These are phyloP conservation scores for Micrastur ruficollis DNA, from an alignment of 2,797 vertebrate species.

Conservation along the genomic window DNA sequence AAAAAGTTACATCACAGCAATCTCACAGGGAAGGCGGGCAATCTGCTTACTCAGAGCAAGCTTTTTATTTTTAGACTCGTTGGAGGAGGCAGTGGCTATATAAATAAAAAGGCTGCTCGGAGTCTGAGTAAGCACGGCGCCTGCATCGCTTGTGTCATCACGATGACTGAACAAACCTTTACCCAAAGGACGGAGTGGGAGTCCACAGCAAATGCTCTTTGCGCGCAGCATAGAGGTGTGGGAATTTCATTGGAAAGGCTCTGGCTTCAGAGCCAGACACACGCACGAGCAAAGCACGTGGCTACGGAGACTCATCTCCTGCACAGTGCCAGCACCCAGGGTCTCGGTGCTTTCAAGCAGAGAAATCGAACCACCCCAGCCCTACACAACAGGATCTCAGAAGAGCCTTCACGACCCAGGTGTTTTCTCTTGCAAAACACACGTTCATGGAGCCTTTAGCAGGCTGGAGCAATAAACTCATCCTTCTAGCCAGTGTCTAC, in stretches of 20 bases:
- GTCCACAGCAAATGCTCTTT: neutral
- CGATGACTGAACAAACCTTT: neutral
- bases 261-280: neutral
- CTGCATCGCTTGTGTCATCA: neutral
- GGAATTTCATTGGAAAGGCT: neutral
- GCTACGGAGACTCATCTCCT: accelerated
- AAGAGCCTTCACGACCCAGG: neutral
- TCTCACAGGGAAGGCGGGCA: neutral
- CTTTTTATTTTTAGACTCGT: constrained; percentile 34
- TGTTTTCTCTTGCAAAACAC: neutral
- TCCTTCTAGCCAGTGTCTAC: neutral
- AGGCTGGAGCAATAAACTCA: neutral
- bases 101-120: neutral
- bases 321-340: neutral
- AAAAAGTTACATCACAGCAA: neutral
- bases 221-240: accelerated
- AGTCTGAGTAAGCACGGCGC: neutral
- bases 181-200: neutral
- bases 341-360: neutral
- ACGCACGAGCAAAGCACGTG: accelerated
- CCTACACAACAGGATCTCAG: neutral
- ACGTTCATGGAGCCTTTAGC: neutral
- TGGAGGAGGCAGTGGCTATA: neutral
- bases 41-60: constrained; percentile 43
- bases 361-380: neutral